Evolutionary conservation across 2,113 vertebrate species (phyloP).

Genomic region (Nibea coibor): DNA sequence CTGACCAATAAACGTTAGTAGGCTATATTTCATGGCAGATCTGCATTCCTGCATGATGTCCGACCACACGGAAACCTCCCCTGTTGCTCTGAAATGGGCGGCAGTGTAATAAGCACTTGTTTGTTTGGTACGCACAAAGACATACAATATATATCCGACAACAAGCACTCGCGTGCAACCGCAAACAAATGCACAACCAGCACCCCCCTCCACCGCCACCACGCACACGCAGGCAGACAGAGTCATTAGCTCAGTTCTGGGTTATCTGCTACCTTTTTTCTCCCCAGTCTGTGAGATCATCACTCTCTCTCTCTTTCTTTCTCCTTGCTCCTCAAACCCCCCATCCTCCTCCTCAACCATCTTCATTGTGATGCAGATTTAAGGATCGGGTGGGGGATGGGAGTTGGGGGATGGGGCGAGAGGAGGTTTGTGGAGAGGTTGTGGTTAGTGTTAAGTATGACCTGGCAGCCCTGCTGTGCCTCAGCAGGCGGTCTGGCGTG

Average conservation of each 20-base stretch:
- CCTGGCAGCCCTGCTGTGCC: slow-evolving; percentile 68
- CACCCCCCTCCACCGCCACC: slow-evolving; percentile 38
- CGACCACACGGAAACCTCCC: slow-evolving; percentile 14
- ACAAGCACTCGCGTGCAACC: slow-evolving; percentile 56
- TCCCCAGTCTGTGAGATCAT: slow-evolving; percentile 62
- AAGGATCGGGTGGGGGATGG: slow-evolving; percentile 63
- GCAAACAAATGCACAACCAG: slow-evolving; percentile 60
- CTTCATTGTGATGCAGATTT: slow-evolving; percentile 81
- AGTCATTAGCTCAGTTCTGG: slow-evolving; percentile 50
- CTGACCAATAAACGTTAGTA: slow-evolving; percentile 33
- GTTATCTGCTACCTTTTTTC: slow-evolving; percentile 40
- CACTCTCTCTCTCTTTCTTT: slow-evolving; percentile 57
- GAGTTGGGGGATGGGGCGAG: slow-evolving; percentile 45
- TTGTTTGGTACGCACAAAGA: slow-evolving; percentile 64
- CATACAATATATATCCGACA: slow-evolving; percentile 29
- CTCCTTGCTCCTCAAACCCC: slow-evolving; percentile 33
- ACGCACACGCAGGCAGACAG: slow-evolving; percentile 7
- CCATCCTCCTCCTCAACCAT: slow-evolving; percentile 19
- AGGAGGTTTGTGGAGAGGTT: slow-evolving; percentile 50
- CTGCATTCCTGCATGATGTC: slow-evolving; percentile 9
- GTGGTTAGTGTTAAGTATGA: slow-evolving; percentile 75
- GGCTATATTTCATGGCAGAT: slow-evolving; percentile 30
- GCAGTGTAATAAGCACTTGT: neutral
- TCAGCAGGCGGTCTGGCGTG: slow-evolving; percentile 63
- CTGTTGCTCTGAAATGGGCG: slow-evolving; percentile 38